These are phyloP conservation scores for Drosophila mettleri DNA, from an alignment of 2,888 invertebrate species.

Conservation along the genomic window DNA sequence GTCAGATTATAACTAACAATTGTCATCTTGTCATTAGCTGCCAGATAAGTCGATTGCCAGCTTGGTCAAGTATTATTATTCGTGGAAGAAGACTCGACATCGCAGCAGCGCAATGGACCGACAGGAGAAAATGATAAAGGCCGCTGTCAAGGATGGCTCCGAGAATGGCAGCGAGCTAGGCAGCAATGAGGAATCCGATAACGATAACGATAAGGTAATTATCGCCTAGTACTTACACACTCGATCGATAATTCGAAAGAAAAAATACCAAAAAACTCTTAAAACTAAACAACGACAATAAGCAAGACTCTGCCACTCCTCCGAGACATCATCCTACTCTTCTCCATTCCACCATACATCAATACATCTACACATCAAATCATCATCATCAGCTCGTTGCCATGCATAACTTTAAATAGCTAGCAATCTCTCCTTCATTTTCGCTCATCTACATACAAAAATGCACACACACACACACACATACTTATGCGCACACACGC, in stretches of 20 bases:
- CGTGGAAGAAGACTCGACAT: constrained; percentile 98
- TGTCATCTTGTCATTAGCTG: constrained; percentile 87
- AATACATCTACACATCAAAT: constrained; percentile 10
- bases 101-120: constrained; percentile 97
- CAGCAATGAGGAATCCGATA: constrained; percentile 94
- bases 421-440: too few species aligned
- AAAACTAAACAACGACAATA: constrained; percentile 32
- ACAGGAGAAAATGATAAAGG: constrained; percentile 87
- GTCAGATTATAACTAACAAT: neutral
- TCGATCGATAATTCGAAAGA: constrained; percentile 14
- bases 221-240: constrained; percentile 62
- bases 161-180: constrained; percentile 93
- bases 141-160: constrained; percentile 87
- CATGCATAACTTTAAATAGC: too few species aligned
- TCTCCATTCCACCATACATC: constrained; percentile 10
- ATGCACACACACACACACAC: neutral
- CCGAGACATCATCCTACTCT: constrained; percentile 28
- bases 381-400: neutral
- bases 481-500: constrained; percentile 1
- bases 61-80: constrained; percentile 98
- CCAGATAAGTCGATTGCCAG: constrained; percentile 98
- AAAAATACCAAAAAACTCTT: constrained; percentile 1
- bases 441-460: constrained; percentile 1
- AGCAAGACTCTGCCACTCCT: constrained; percentile 44
- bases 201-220: constrained; percentile 92